Evolutionary conservation across 2,888 invertebrate genomes (phyloP), one percentile per base, ranked within the genome.

Genomic region (Ischnus inquisitorius): DNA sequence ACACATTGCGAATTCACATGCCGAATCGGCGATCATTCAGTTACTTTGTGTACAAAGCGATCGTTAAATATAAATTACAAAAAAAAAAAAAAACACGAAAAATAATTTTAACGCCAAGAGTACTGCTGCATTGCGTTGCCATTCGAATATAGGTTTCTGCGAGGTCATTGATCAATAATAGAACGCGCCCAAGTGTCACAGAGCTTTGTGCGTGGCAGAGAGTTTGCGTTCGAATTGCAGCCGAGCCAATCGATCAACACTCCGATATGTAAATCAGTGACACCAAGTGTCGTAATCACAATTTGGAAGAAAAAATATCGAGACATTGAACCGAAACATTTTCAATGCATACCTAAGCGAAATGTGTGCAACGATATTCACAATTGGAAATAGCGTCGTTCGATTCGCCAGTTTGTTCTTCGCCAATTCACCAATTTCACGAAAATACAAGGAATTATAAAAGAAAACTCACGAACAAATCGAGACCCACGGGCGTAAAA

Each of bases 81-180:
- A 48, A 48, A 69, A 51, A 12, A 57, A 78, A 62, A 6, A 57
- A 69, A 41, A n/a, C n/a, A 60, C 60, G 14, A 12, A 39, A 69
- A 75, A 71, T 16, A 77, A 64, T 65, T 68, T 75, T 48, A 81
- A 80, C 46, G 34, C 39, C 77, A 71, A 82, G 71, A 19, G 57
- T 75, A 62, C 60, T 68, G 62, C 65, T 77, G 77, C 25, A 5
- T 28, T 65, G 68, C 48, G 28, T 69, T 43, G 71, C 34, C 68
- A 67, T 64, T 79, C 69, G 64, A 46, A 79, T 77, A 78, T 75
- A 22, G 54, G 19, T 60, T 34, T 71, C 65, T 79, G 84, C 84
- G 84, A 84, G 84, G 84, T 84, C 68, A 75, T 75, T 79, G 78
- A 81, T 81, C 60, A 60, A 28, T 65, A 67, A 71, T 79, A 67